phyloP scores from a whole-genome alignment of 2,888 invertebrate species.

The Cheiracanthium punctorium region DNA sequence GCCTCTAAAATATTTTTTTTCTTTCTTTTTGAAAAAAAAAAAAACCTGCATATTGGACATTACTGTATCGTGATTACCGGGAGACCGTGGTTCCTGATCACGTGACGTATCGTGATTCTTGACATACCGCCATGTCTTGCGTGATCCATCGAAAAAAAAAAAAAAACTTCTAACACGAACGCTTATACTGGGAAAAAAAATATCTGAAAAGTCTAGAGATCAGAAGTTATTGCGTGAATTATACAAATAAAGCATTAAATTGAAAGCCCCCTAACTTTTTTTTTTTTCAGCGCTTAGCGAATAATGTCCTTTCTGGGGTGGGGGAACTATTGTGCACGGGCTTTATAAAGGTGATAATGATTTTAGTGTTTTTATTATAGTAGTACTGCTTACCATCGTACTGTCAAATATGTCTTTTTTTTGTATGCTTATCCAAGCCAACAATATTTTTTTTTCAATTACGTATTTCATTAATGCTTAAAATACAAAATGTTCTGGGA shows the following conservation, averaged over 20 bases:
- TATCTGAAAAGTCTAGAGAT: not conserved
- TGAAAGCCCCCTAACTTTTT: not conserved
- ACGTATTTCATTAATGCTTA: too few relatives aligned
- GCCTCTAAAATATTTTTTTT: not conserved
- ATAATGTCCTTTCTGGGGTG: too few relatives aligned
- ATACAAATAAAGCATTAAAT: not conserved
- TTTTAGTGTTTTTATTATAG: too few relatives aligned
- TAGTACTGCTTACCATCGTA: too few relatives aligned
- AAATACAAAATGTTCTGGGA: too few relatives aligned
- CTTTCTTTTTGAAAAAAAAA: too few relatives aligned
- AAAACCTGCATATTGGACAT: not conserved
- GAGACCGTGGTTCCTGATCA: not conserved
- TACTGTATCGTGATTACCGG: not conserved
- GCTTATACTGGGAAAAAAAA: not conserved
- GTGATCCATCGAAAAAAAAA: not conserved
- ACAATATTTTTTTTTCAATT: too few relatives aligned
- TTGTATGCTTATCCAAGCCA: too few relatives aligned
- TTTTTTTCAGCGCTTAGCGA: not conserved
- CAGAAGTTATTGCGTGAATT: not conserved
- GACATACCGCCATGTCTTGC: not conserved
- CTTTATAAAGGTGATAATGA: too few relatives aligned
- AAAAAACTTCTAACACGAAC: not conserved
- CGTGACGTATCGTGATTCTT: conserved; percentile 10
- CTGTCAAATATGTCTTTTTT: too few relatives aligned
- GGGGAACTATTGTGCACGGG: too few relatives aligned